phyloP scores from a whole-genome alignment of 2,113 vertebrate species.

The Micronycteris hirsuta region DNA sequence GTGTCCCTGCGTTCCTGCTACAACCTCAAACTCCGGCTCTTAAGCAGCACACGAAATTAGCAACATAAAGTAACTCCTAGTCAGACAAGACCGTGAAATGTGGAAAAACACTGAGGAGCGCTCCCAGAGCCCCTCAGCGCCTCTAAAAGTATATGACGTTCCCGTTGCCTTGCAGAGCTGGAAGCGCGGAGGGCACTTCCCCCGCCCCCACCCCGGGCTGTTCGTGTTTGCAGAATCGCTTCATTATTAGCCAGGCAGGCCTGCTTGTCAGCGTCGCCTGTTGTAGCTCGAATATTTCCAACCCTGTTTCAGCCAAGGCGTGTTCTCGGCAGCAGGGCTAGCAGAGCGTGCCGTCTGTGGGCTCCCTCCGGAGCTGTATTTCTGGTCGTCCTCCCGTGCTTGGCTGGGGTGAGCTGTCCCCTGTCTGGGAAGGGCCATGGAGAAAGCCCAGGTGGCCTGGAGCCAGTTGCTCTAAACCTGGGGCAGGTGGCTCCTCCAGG shows the following conservation, averaged over 20 bases:
- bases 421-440: not conserved
- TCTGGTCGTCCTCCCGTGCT: slow-evolving; percentile 27
- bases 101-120: not conserved
- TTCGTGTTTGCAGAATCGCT: not conserved
- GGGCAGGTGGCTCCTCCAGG: not conserved
- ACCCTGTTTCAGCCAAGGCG: not conserved
- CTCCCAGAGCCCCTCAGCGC: slow-evolving; percentile 21
- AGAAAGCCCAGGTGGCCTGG: not conserved
- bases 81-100: not conserved
- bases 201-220: not conserved
- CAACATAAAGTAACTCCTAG: slow-evolving; percentile 69
- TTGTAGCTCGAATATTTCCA: not conserved
- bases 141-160: slow-evolving; percentile 56
- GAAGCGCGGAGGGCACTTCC: not conserved
- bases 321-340: not conserved
- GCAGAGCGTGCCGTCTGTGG: not conserved
- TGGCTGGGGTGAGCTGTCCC: not conserved
- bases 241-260: not conserved
- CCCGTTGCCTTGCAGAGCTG: slow-evolving; percentile 6
- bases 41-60: slow-evolving; percentile 47
- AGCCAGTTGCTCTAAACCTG: too few species aligned
- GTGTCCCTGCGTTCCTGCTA: slow-evolving; percentile 41
- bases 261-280: not conserved
- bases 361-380: slow-evolving; percentile 16
- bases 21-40: slow-evolving; percentile 46